phyloP scores from a whole-genome alignment of 2,888 invertebrate species.

The Drosophila colorata region DNA sequence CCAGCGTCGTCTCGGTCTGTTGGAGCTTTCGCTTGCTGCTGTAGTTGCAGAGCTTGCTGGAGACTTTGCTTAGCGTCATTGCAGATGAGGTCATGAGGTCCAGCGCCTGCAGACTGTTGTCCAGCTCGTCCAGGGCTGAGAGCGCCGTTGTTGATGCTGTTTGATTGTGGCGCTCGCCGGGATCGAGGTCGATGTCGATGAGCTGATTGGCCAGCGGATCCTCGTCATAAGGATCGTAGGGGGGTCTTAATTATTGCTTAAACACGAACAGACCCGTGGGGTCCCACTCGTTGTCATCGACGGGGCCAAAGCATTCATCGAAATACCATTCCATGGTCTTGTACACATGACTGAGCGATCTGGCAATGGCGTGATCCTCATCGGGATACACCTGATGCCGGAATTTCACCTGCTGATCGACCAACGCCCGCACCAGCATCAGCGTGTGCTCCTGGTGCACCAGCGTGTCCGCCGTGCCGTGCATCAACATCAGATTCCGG shows the following conservation, averaged over 20 bases:
- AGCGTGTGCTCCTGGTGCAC: constrained; percentile 96
- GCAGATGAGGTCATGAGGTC: constrained; percentile 73
- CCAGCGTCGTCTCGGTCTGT: constrained; percentile 64
- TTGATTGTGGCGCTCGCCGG: constrained; percentile 48
- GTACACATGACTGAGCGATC: constrained; percentile 92
- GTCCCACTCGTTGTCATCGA: constrained; percentile 90
- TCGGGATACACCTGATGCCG: constrained; percentile 95
- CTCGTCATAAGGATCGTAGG: constrained; percentile 79
- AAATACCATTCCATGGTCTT: constrained; percentile 94
- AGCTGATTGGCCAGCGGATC: constrained; percentile 77
- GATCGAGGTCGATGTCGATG: constrained; percentile 62
- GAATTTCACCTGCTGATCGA: constrained; percentile 92
- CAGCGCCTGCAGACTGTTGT: constrained; percentile 63
- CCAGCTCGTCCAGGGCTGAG: constrained; percentile 71
- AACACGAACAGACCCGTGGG: constrained; percentile 86
- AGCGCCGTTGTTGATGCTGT: constrained; percentile 53
- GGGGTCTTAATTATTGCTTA: constrained; percentile 84
- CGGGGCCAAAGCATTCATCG: constrained; percentile 92
- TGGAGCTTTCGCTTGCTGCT: constrained; percentile 72
- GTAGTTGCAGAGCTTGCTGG: constrained; percentile 69
- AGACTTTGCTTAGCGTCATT: constrained; percentile 70
- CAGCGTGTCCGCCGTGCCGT: constrained; percentile 93
- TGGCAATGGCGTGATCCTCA: constrained; percentile 91
- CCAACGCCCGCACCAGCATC: constrained; percentile 92
- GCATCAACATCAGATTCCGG: constrained; percentile 89